Conservation (phyloP, 2,113 vertebrate genomes). For the Callopanchax toddi region DNA sequence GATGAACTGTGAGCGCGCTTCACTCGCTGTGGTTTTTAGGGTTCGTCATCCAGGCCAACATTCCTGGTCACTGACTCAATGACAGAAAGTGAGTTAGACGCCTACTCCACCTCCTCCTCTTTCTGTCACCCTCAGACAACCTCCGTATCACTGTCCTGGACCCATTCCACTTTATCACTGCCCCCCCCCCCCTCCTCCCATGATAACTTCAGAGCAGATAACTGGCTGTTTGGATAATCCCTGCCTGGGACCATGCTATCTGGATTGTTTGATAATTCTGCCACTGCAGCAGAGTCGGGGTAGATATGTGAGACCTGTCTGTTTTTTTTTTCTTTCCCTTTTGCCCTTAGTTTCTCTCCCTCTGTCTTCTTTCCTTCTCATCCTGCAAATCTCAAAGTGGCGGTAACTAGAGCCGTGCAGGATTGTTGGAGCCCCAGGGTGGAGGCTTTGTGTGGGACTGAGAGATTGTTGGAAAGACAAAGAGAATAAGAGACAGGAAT, state of each 20-base stretch:
- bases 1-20: slow-evolving; percentile 23
- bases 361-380: slow-evolving; percentile 31
- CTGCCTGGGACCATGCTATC: slow-evolving; percentile 53
- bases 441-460: slow-evolving; percentile 31
- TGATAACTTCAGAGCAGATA: slow-evolving; percentile 51
- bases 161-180: slow-evolving; percentile 57
- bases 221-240: slow-evolving; percentile 52
- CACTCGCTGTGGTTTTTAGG: slow-evolving; percentile 49
- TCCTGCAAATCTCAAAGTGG: slow-evolving; percentile 36
- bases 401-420: slow-evolving; percentile 27
- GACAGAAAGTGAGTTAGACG: slow-evolving; percentile 69
- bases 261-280: slow-evolving; percentile 58
- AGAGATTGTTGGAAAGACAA: slow-evolving; percentile 15
- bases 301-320: slow-evolving; percentile 50
- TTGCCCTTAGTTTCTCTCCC: slow-evolving; percentile 16
- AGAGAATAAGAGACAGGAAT: background rate
- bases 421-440: slow-evolving; percentile 18
- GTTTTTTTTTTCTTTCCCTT: slow-evolving; percentile 22
- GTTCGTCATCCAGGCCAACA: slow-evolving; percentile 78
- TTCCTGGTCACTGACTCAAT: slow-evolving; percentile 80
- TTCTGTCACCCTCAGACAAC: slow-evolving; percentile 52
- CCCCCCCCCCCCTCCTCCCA: slow-evolving; percentile 15
- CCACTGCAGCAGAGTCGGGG: slow-evolving; percentile 34
- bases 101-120: slow-evolving; percentile 46
- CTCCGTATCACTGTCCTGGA: slow-evolving; percentile 51